Evolutionary conservation across 2,113 vertebrate genomes (phyloP).

Genomic region (Brevimyrus niger): DNA sequence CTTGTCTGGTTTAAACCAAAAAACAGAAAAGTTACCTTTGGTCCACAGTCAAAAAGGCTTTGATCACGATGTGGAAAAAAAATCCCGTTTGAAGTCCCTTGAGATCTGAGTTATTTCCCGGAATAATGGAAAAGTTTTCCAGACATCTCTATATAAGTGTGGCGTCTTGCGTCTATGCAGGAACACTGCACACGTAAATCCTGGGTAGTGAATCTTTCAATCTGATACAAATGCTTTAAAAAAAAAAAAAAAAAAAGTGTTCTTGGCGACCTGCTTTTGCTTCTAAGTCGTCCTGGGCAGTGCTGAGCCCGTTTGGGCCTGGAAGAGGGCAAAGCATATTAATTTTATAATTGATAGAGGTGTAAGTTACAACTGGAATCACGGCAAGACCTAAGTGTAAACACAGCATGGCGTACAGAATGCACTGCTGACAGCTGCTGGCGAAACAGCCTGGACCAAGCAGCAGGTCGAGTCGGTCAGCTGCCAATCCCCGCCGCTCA

Average conservation of each 20-base stretch:
- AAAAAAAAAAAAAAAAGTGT: neutral
- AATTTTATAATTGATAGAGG: neutral
- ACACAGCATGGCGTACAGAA: neutral
- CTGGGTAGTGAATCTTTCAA: neutral
- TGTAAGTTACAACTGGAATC: neutral
- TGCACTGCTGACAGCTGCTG: neutral
- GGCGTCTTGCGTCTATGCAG: neutral
- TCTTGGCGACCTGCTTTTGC: neutral
- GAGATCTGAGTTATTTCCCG: neutral
- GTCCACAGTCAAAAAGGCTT: neutral
- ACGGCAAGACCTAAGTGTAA: neutral
- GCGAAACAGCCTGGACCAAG: neutral
- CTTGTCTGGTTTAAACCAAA: slow-evolving; percentile 5
- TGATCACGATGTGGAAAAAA: neutral
- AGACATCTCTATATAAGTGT: neutral
- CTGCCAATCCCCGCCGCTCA: neutral
- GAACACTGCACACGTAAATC: neutral
- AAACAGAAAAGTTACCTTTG: neutral
- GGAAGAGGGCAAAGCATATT: neutral
- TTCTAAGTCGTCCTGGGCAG: neutral
- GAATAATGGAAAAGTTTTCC: neutral
- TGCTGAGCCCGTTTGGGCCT: neutral
- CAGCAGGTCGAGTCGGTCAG: neutral
- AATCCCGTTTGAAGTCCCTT: neutral
- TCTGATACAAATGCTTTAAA: neutral